Conservation (phyloP, 2,888 invertebrate genomes). For the Hoplodrina ambigua region DNA sequence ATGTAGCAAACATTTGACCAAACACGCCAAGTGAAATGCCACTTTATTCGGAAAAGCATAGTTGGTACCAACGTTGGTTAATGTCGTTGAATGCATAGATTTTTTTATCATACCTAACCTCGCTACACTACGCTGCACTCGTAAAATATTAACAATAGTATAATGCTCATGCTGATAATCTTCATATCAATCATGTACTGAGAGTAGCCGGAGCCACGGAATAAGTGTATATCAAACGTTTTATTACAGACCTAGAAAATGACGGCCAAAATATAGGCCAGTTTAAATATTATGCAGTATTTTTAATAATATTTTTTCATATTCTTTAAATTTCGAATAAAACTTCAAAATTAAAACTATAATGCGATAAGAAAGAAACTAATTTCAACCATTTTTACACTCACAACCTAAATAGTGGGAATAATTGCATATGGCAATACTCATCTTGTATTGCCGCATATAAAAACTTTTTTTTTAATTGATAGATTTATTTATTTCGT, state of each 20-base stretch:
- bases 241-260: neutral
- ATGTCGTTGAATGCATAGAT: conserved; percentile 33
- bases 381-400: neutral
- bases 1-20: neutral
- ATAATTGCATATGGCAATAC: neutral
- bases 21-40: neutral
- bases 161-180: conserved; percentile 64
- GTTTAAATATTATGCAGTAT: neutral
- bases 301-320: no score
- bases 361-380: no score
- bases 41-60: conserved; percentile 1
- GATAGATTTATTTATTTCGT: conserved; percentile 35
- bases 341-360: no score
- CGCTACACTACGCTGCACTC: conserved; percentile 64
- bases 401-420: neutral
- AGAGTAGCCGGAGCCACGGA: conserved; percentile 44
- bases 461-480: neutral
- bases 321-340: no score
- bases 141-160: conserved; percentile 62
- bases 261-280: neutral
- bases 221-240: conserved; percentile 2
- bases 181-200: conserved; percentile 65
- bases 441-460: neutral
- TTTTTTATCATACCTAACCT: conserved; percentile 57
- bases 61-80: neutral